These are phyloP conservation scores for Clarias pachynema DNA, from an alignment of 2,797 vertebrate species.

Conservation along the genomic window DNA sequence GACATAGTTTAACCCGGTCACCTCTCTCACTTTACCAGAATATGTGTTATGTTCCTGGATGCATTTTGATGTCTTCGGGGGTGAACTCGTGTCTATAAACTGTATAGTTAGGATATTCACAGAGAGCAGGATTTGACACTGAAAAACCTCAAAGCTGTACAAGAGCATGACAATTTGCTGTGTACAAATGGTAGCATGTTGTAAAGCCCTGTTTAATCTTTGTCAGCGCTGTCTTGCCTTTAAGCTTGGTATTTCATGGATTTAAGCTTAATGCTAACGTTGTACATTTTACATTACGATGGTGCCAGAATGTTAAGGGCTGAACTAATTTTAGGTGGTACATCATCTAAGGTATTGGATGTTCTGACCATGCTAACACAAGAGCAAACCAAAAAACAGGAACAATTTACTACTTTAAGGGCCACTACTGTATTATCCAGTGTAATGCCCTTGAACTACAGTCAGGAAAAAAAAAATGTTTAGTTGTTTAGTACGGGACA, in stretches of 20 bases:
- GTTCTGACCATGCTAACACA: neutral
- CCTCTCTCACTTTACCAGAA: neutral
- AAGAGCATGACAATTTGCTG: neutral
- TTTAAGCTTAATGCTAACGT: constrained; percentile 7
- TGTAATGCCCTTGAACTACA: neutral
- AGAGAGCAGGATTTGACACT: neutral
- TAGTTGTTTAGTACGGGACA: neutral
- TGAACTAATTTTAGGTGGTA: neutral
- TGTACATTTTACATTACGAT: neutral
- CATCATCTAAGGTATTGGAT: neutral
- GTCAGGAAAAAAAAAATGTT: neutral
- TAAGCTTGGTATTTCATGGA: neutral
- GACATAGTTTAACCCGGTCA: neutral
- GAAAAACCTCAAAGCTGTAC: neutral
- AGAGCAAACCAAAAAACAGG: neutral
- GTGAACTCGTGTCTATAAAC: neutral
- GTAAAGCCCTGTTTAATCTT: neutral
- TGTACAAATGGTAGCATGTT: neutral
- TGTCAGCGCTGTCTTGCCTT: neutral
- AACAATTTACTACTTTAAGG: too few relatives aligned
- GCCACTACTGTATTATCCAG: too few relatives aligned
- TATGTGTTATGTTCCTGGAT: neutral
- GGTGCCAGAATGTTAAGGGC: neutral
- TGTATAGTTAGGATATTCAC: neutral
- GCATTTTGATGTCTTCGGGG: neutral